phyloP scores from a whole-genome alignment of 2,797 vertebrate species.

The Oreochromis mossambicus region DNA sequence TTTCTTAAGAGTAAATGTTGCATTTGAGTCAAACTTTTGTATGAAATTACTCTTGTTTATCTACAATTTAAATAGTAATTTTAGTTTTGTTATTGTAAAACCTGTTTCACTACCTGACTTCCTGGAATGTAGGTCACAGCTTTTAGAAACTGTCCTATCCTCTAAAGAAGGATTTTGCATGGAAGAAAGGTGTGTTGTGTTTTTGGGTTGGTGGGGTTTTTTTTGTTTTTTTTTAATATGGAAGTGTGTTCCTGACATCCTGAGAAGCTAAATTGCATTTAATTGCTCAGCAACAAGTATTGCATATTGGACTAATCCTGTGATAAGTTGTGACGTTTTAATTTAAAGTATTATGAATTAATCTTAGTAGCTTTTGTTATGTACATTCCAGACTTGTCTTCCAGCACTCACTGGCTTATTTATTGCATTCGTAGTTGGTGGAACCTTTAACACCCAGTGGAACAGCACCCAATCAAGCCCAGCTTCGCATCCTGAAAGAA shows the following conservation, averaged over 20 bases:
- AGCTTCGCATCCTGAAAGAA: constrained; percentile 96
- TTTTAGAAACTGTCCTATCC: background rate
- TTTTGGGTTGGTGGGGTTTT: background rate
- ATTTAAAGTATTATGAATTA: background rate
- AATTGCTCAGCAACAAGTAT: background rate
- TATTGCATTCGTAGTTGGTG: constrained; percentile 80
- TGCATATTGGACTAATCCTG: background rate
- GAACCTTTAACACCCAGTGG: constrained; percentile 97
- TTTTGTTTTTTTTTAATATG: background rate
- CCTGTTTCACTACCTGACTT: background rate
- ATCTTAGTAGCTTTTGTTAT: background rate
- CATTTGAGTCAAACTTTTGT: background rate
- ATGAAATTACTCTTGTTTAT: background rate
- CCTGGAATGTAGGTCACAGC: background rate
- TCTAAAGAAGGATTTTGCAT: background rate
- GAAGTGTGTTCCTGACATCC: background rate
- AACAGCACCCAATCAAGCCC: constrained; percentile 95
- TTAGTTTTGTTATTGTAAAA: background rate
- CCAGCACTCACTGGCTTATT: background rate
- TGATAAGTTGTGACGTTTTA: background rate
- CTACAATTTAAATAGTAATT: background rate
- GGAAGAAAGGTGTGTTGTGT: background rate
- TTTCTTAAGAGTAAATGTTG: background rate
- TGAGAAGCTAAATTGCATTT: background rate
- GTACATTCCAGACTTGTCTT: background rate